A percentile compares a stretch with the other conserved stretches of the same genome.
Evolutionary conservation across 2,888 invertebrate genomes (phyloP).

Genomic region (Phragmatobia fuliginosa): DNA sequence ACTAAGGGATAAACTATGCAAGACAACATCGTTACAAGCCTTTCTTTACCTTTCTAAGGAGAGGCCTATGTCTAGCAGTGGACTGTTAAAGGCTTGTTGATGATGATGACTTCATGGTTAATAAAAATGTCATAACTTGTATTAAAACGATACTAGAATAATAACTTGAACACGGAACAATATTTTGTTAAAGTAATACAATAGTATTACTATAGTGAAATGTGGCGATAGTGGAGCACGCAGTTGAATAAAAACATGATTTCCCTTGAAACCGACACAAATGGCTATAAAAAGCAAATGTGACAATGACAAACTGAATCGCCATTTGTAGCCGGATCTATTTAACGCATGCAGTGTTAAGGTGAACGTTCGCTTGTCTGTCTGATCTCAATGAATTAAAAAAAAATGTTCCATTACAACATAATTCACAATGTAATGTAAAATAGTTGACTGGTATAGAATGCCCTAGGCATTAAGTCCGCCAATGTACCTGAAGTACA

Average conservation of each 20-base stretch:
- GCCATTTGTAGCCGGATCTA: constrained; percentile 50
- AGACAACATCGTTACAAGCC: too few relatives aligned
- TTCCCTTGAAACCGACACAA: constrained; percentile 41
- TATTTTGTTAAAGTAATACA: neutral
- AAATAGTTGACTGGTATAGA: too few relatives aligned
- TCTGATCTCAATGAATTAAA: neutral
- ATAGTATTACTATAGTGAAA: constrained; percentile 2
- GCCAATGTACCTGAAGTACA: too few relatives aligned
- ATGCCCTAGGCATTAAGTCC: too few relatives aligned
- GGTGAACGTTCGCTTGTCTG: neutral
- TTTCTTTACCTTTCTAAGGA: too few relatives aligned
- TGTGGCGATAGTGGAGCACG: constrained; percentile 30
- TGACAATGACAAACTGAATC: constrained; percentile 49
- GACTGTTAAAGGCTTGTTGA: too few relatives aligned
- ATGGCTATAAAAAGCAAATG: constrained; percentile 29
- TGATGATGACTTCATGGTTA: neutral
- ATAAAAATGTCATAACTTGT: neutral
- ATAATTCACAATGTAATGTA: too few relatives aligned
- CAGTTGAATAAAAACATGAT: constrained; percentile 41
- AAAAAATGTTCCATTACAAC: too few relatives aligned
- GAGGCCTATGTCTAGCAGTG: too few relatives aligned
- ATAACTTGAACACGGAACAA: neutral
- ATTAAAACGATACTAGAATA: constrained; percentile 1
- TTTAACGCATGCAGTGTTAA: constrained; percentile 30
- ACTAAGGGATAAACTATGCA: too few relatives aligned